Percentiles rank a stretch among this genome's conserved stretches.
Conservation (phyloP, 2,888 invertebrate genomes). For the Doris montereyensis region DNA sequence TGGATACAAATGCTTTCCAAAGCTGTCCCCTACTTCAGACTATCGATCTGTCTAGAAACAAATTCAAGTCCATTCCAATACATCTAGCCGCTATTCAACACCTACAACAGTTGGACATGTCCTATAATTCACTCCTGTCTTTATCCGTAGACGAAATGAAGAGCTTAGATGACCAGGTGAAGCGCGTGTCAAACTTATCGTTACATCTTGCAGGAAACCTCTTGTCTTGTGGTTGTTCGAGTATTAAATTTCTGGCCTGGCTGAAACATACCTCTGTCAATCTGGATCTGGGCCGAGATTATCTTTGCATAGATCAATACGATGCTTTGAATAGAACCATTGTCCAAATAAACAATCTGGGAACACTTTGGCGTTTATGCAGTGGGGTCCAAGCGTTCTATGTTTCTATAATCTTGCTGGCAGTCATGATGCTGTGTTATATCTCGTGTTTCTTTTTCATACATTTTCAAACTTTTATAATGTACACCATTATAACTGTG, state of each 20-base stretch:
- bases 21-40: not conserved
- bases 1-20: not conserved
- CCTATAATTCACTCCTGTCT: constrained; percentile 3
- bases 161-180: not conserved
- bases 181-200: not conserved
- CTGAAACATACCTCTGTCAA: constrained; percentile 2
- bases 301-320: constrained; percentile 4
- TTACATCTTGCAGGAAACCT: constrained; percentile 18
- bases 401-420: constrained; percentile 5
- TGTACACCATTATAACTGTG: not conserved
- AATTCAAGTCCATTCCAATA: constrained; percentile 28
- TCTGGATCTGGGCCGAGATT: constrained; percentile 5
- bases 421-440: not conserved
- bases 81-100: constrained; percentile 1
- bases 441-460: not conserved
- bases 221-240: constrained; percentile 25
- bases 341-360: not conserved
- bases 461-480: constrained; percentile 22
- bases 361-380: constrained; percentile 14
- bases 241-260: constrained; percentile 20
- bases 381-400: not conserved
- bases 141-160: not conserved
- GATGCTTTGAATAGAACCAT: not conserved
- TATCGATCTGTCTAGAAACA: constrained; percentile 5
- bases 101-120: not conserved